phyloP scores from a whole-genome alignment of 2,888 invertebrate species.

The Tipula unca region DNA sequence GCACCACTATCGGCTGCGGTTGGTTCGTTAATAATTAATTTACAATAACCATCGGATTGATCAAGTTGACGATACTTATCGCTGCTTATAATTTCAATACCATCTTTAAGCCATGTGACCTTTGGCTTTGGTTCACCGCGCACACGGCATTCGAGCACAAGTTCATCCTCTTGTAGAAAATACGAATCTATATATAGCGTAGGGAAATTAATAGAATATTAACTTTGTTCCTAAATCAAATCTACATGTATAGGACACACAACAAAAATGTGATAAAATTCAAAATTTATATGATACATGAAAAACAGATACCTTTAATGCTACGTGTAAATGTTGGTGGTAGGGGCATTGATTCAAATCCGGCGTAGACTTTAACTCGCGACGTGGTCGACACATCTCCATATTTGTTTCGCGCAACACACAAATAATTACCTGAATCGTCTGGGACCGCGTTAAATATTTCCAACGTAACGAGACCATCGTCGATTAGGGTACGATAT shows the following conservation, averaged over 20 bases:
- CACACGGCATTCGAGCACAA: slow-evolving; percentile 70
- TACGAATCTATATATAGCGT: slow-evolving; percentile 52
- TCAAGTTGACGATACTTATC: slow-evolving; percentile 57
- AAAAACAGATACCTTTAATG: slow-evolving; percentile 51
- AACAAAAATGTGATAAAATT: not conserved
- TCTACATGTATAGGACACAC: not conserved
- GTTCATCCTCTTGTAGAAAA: slow-evolving; percentile 60
- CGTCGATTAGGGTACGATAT: slow-evolving; percentile 50
- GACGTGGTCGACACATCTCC: slow-evolving; percentile 64
- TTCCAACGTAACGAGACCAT: slow-evolving; percentile 67
- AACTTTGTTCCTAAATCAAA: not conserved
- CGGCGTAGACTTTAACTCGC: slow-evolving; percentile 62
- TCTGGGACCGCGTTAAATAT: slow-evolving; percentile 55
- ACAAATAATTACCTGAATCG: slow-evolving; percentile 73
- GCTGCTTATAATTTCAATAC: slow-evolving; percentile 45
- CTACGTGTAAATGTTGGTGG: slow-evolving; percentile 66
- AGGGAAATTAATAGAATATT: not conserved
- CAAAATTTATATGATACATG: not conserved
- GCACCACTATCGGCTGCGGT: slow-evolving; percentile 60
- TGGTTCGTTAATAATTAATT: slow-evolving; percentile 57
- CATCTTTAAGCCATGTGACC: slow-evolving; percentile 70
- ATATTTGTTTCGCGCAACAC: slow-evolving; percentile 65
- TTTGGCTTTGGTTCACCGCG: slow-evolving; percentile 64
- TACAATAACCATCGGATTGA: slow-evolving; percentile 64
- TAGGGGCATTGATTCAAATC: slow-evolving; percentile 58